A percentile compares a stretch with the other conserved stretches of the same genome.
Evolutionary conservation across 2,888 invertebrate species (phyloP).

Genomic region (Sinodicranocentrus sp.): DNA sequence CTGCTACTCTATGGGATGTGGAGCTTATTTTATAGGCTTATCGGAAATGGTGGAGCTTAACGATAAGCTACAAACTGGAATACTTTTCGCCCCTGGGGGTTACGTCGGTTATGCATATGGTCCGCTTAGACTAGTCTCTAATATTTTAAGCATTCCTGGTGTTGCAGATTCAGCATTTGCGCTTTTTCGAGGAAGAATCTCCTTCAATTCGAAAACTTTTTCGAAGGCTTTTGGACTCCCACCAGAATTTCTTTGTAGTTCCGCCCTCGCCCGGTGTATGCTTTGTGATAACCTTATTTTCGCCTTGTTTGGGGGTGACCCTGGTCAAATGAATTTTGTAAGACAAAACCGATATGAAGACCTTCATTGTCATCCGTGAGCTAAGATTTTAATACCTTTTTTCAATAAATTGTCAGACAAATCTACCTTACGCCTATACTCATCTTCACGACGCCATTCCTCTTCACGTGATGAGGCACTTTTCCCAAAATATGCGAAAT

Average conservation of each 20-base stretch:
- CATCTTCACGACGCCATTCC: too few relatives aligned
- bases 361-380: too few relatives aligned
- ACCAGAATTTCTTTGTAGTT: slow-evolving; percentile 14
- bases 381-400: too few relatives aligned
- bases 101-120: slow-evolving; percentile 45
- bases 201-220: slow-evolving; percentile 49
- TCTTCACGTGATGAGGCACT: too few relatives aligned
- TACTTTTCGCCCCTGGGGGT: slow-evolving; percentile 40
- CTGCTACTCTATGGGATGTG: slow-evolving; percentile 33
- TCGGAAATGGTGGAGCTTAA: slow-evolving; percentile 49
- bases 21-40: slow-evolving; percentile 23
- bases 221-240: too few relatives aligned
- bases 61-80: slow-evolving; percentile 8
- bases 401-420: too few relatives aligned
- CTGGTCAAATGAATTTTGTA: slow-evolving; percentile 48
- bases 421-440: too few relatives aligned
- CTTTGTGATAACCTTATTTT: slow-evolving; percentile 53
- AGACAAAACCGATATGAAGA: not conserved
- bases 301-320: slow-evolving; percentile 31
- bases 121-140: slow-evolving; percentile 30
- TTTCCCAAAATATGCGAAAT: too few relatives aligned
- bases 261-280: too few relatives aligned
- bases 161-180: too few relatives aligned
- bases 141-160: too few relatives aligned
- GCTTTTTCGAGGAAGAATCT: slow-evolving; percentile 26